A percentile compares a stretch with the other conserved stretches of the same genome.
These are phyloP conservation scores for Gracilinanus agilis DNA, from an alignment of 2,113 vertebrate genomes.

Conservation along the genomic window DNA sequence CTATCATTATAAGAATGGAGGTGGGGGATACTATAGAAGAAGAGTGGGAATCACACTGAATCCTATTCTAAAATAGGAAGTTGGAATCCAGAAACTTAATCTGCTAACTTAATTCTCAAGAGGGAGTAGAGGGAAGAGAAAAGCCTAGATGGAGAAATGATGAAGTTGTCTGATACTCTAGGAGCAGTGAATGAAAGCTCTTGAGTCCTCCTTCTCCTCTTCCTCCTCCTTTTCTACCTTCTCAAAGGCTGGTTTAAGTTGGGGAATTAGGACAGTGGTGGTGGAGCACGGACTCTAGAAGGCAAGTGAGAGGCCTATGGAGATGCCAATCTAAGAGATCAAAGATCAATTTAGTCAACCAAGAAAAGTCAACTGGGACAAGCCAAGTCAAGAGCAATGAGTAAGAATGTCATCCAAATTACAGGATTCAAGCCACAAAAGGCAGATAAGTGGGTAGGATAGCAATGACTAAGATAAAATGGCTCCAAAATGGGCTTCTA, in stretches of 20 bases:
- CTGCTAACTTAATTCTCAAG: neutral
- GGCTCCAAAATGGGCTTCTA: neutral
- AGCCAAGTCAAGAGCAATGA: neutral
- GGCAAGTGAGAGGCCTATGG: neutral
- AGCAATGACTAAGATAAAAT: neutral
- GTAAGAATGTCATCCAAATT: neutral
- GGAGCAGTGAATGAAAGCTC: neutral
- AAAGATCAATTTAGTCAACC: neutral
- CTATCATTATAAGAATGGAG: neutral
- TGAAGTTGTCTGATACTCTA: neutral
- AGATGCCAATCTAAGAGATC: neutral
- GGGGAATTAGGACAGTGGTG: neutral
- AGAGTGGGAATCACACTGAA: neutral
- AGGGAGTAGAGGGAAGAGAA: neutral
- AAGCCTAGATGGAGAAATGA: neutral
- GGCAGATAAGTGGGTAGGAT: neutral
- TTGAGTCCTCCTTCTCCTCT: neutral
- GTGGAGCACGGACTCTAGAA: neutral
- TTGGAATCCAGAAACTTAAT: neutral
- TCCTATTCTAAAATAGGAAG: neutral
- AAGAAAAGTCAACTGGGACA: neutral
- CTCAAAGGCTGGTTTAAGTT: neutral
- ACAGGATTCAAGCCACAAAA: neutral
- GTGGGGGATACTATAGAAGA: neutral
- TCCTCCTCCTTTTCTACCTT: too few relatives aligned